Conservation (phyloP, 2,113 vertebrate genomes). For the Tiliqua scincoides region DNA sequence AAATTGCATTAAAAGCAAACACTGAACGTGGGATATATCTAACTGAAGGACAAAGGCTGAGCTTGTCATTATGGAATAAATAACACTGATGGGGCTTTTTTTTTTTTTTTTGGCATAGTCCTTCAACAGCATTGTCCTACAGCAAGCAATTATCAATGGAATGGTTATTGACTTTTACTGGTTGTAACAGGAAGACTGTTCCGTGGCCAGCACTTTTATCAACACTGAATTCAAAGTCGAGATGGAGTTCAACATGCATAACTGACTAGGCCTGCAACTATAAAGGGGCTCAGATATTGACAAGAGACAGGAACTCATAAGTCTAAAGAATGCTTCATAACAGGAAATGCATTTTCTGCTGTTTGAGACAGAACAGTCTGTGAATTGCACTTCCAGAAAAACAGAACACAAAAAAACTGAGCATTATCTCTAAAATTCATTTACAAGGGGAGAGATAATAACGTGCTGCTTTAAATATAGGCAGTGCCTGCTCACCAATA, state of each 20-base stretch:
- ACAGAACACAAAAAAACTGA: slow-evolving; percentile 57
- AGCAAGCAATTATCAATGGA: background rate
- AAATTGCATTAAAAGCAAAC: background rate
- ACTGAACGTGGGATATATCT: background rate
- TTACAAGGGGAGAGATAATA: slow-evolving; percentile 67
- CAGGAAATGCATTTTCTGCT: slow-evolving; percentile 71
- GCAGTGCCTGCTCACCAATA: slow-evolving; percentile 65
- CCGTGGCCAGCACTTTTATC: slow-evolving; percentile 50
- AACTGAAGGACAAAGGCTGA: background rate
- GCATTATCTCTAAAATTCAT: slow-evolving; percentile 66
- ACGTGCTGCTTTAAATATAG: slow-evolving; percentile 69
- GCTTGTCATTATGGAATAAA: background rate
- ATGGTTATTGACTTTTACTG: slow-evolving; percentile 58
- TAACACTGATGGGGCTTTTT: background rate
- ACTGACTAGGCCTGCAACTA: slow-evolving; percentile 67
- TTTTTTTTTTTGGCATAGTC: background rate
- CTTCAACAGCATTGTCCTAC: background rate
- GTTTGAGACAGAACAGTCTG: slow-evolving; percentile 66
- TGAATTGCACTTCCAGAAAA: slow-evolving; percentile 58
- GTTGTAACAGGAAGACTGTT: slow-evolving; percentile 50
- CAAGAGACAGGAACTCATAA: slow-evolving; percentile 68
- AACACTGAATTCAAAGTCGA: slow-evolving; percentile 70
- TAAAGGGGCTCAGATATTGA: slow-evolving; percentile 73
- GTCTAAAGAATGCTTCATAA: slow-evolving; percentile 68
- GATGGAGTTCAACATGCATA: slow-evolving; percentile 64